Evolutionary conservation across 2,888 invertebrate species (phyloP).

Genomic region (Oeneis ivallda): DNA sequence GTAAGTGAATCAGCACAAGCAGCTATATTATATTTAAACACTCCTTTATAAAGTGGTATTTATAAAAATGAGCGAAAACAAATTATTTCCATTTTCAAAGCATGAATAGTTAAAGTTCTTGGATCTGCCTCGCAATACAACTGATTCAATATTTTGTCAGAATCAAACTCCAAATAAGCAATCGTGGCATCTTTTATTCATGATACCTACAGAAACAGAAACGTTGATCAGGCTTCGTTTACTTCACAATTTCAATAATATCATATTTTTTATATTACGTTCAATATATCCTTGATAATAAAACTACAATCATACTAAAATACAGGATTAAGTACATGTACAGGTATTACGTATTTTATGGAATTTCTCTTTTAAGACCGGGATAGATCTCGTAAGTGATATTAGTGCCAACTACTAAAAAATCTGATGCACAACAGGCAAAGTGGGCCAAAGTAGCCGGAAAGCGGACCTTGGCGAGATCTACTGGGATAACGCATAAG

Average conservation of each 20-base stretch:
- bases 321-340: background rate
- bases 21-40: too few species aligned
- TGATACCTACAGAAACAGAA: constrained; percentile 25
- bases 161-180: constrained; percentile 36
- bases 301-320: constrained; percentile 1
- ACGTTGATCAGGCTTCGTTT: constrained; percentile 23
- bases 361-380: too few species aligned
- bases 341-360: too few species aligned
- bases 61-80: background rate
- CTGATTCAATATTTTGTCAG: constrained; percentile 33
- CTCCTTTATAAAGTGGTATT: background rate
- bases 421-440: too few species aligned
- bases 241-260: constrained; percentile 16
- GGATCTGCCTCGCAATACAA: constrained; percentile 18
- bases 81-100: background rate
- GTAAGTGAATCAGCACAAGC: too few species aligned
- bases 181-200: constrained; percentile 36
- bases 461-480: too few species aligned
- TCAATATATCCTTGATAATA: background rate
- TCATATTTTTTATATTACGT: background rate
- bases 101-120: constrained; percentile 26
- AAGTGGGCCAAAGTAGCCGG: too few species aligned
- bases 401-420: too few species aligned
- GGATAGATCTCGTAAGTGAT: too few species aligned
- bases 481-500: too few species aligned